Base-by-base conservation (phyloP, 2,888 invertebrate genomes). In the Xestia rhomboidea region DNA sequence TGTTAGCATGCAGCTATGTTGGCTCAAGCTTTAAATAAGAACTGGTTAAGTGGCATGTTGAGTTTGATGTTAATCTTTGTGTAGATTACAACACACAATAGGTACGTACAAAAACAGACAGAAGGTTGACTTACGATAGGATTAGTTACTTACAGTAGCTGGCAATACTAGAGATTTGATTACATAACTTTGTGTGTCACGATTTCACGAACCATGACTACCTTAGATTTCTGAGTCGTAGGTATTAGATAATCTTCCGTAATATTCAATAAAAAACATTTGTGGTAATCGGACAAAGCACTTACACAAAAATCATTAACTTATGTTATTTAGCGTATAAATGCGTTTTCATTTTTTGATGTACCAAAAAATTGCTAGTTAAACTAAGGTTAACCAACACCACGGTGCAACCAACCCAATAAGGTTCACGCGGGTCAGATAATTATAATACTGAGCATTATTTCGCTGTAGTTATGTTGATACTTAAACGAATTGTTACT, bases 391-490 rank as follows among this genome's bases (percentile, higher is more conserved):
- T 78, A 82, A 79, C 44, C 70, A 57, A 8, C 21, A 51, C n/a
- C 30, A 54, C 57, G 72, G 86, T 90, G 82, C 64, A 79, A 89
- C 87, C 63, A 75, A 79, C 44, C 80, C 88, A 82, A 72, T 77
- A 68, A 85, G 87, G 91, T 91, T 91, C 92, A 90, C 86, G 81
- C 85, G 88, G 92, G 91, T 92, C 92, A 93, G 89, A 91, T 93
- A 92, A 93, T 93, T 92, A 93, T 91, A 92, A 92, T 90, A 89
- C 87, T 88, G 89, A 89, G 79, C 88, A 89, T 89, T 90, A 91
- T 91, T 90, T 90, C 79, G 87, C 82, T 90, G 89, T 91, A 89
- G 91, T 90, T 90, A 90, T 90, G 85, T 80, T 79, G 88, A 89
- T 90, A 88, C 89, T 88, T 89, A 89, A 90, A 90, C 86, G 86